Evolutionary conservation across 2,888 invertebrate species (phyloP).

Genomic region (Diplazon laetatorius): DNA sequence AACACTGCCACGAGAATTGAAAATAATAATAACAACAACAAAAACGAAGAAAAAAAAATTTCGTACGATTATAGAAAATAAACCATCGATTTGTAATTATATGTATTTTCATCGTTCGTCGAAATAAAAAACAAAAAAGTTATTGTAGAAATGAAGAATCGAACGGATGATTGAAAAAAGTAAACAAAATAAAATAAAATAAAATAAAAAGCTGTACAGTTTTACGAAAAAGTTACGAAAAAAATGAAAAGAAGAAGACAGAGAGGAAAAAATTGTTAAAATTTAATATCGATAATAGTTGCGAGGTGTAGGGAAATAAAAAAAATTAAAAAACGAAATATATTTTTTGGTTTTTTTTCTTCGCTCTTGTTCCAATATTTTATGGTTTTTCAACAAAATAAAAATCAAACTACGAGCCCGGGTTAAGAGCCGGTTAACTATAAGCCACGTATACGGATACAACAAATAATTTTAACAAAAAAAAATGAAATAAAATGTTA

Average conservation of each 20-base stretch:
- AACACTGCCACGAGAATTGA: slow-evolving; percentile 33
- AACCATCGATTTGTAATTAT: slow-evolving; percentile 49
- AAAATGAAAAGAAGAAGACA: background rate
- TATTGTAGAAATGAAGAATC: background rate
- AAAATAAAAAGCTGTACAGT: slow-evolving; percentile 49
- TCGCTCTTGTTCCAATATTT: slow-evolving; percentile 31
- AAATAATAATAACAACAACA: too few species aligned
- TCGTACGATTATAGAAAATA: slow-evolving; percentile 32
- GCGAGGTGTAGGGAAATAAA: slow-evolving; percentile 42
- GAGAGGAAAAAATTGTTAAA: slow-evolving; percentile 39
- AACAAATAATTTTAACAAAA: slow-evolving; percentile 50
- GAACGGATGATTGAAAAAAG: slow-evolving; percentile 1
- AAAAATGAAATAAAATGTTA: slow-evolving; percentile 70
- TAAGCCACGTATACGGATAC: slow-evolving; percentile 64
- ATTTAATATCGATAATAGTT: slow-evolving; percentile 45
- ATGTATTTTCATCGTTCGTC: slow-evolving; percentile 42
- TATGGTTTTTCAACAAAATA: too few species aligned
- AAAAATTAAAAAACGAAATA: too few species aligned
- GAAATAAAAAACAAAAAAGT: slow-evolving; percentile 43
- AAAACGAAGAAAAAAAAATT: too few species aligned
- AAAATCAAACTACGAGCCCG: slow-evolving; percentile 13
- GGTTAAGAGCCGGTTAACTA: slow-evolving; percentile 42
- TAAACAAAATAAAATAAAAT: slow-evolving; percentile 8
- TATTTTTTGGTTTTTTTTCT: background rate
- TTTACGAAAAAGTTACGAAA: slow-evolving; percentile 44